phyloP scores from a whole-genome alignment of 2,113 vertebrate species.

The Dromaius novaehollandiae region DNA sequence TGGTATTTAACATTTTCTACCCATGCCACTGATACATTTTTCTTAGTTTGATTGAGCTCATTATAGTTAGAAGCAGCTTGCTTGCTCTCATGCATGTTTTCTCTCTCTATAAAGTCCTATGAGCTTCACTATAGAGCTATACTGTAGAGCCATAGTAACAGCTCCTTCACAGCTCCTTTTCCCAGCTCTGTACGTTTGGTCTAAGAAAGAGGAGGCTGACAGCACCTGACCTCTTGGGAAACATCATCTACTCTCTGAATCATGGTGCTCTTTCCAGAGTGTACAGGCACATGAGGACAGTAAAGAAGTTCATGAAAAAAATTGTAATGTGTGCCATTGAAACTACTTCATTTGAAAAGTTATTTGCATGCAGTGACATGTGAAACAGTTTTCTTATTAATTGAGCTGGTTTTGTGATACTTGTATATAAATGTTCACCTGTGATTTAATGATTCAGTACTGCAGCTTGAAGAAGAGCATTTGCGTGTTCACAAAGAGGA shows the following conservation, averaged over 20 bases:
- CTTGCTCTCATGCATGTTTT: not conserved
- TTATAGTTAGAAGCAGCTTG: not conserved
- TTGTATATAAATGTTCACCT: not conserved
- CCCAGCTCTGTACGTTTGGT: not conserved
- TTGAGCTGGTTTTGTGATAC: not conserved
- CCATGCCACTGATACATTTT: not conserved
- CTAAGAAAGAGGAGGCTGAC: not conserved
- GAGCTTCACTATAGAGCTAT: not conserved
- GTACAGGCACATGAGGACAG: not conserved
- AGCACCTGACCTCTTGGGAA: not conserved
- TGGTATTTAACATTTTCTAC: not conserved
- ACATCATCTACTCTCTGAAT: not conserved
- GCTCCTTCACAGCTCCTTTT: not conserved
- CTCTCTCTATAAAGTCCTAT: not conserved
- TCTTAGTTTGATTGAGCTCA: not conserved
- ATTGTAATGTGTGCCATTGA: not conserved
- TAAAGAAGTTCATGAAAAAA: not conserved
- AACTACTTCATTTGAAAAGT: not conserved
- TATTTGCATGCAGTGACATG: not conserved
- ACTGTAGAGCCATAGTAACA: not conserved
- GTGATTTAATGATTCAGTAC: not conserved
- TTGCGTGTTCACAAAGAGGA: slow-evolving; percentile 4
- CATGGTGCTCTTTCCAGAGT: not conserved
- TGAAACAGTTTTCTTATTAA: not conserved
- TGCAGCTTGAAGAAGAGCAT: not conserved